phyloP scores from a whole-genome alignment of 1,140 invertebrate genomes.

The Orchesella cincta region DNA sequence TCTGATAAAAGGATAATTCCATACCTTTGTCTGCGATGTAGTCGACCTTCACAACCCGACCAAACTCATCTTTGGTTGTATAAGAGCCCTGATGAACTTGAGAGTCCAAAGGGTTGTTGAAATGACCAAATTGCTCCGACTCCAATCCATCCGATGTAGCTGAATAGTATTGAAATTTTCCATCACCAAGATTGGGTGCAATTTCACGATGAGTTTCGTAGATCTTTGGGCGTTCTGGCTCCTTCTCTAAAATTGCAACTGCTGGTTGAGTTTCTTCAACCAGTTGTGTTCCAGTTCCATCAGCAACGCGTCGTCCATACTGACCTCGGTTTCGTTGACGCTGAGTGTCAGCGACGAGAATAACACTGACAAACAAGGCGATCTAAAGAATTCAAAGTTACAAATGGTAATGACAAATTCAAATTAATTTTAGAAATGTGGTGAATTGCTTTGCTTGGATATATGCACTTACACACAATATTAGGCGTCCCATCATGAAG shows the following conservation, averaged over 20 bases:
- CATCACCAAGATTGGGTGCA: conserved; percentile 41
- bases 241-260: not conserved
- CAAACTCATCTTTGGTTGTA: conserved; percentile 41
- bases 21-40: conserved; percentile 42
- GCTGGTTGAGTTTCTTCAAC: not conserved
- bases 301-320: not conserved
- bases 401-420: not conserved
- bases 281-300: not conserved
- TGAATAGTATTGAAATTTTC: conserved; percentile 36
- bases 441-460: too few species aligned
- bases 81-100: conserved; percentile 43
- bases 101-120: conserved; percentile 30
- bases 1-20: too few species aligned
- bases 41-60: conserved; percentile 36
- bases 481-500: too few species aligned
- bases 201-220: conserved; percentile 38
- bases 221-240: conserved; percentile 32
- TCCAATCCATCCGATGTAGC: conserved; percentile 34
- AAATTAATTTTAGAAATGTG: not conserved
- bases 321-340: conserved; percentile 10
- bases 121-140: conserved; percentile 35
- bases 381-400: too few species aligned
- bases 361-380: too few species aligned
- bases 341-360: not conserved
- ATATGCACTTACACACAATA: too few species aligned